Conservation (phyloP, 2,113 vertebrate species). For the Falco punctatus region DNA sequence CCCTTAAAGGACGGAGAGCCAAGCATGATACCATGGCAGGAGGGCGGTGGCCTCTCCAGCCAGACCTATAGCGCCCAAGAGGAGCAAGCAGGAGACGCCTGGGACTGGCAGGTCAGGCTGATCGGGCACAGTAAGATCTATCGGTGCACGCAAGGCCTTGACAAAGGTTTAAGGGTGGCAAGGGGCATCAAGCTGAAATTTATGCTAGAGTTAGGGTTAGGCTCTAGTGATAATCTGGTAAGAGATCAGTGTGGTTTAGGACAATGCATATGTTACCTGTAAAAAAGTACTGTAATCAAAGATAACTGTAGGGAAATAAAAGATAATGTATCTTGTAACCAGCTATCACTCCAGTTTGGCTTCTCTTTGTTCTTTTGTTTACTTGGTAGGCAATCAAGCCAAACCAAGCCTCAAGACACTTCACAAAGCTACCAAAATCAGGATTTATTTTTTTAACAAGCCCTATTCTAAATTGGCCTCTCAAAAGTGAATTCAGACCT, state of each 20-base stretch:
- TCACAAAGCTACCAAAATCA: constrained; percentile 1
- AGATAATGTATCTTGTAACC: not conserved
- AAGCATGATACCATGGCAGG: not conserved
- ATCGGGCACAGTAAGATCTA: not conserved
- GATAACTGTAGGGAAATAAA: not conserved
- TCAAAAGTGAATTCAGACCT: not conserved
- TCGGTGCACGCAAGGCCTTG: not conserved
- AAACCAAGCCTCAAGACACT: not conserved
- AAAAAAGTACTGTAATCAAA: not conserved
- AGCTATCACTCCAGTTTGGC: not conserved
- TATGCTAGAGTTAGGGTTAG: not conserved
- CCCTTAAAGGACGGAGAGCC: not conserved
- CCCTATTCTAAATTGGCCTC: not conserved
- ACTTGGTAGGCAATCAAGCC: not conserved
- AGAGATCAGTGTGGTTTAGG: not conserved
- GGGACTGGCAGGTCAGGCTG: not conserved
- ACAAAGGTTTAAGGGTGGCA: not conserved
- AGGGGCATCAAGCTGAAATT: not conserved
- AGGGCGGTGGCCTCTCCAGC: not conserved
- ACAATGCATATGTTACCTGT: not conserved
- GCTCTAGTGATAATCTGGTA: not conserved
- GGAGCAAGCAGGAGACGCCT: not conserved
- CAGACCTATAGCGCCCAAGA: not conserved
- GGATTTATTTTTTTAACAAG: not conserved
- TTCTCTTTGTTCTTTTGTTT: not conserved